phyloP scores from a whole-genome alignment of 2,797 vertebrate species.

The Sarcoramphus papa region DNA sequence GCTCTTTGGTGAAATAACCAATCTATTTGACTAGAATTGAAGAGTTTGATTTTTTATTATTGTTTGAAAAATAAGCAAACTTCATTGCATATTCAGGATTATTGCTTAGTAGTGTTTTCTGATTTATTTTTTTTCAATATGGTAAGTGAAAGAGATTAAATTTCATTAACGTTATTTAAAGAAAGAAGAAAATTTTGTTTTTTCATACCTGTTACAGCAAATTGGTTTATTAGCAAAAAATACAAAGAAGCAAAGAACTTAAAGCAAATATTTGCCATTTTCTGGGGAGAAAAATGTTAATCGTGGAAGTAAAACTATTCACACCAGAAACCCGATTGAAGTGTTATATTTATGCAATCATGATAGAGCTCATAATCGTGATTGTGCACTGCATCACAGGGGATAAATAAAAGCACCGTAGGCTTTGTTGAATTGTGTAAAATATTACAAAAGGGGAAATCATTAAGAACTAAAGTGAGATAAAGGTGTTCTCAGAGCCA shows the following conservation, averaged over 20 bases:
- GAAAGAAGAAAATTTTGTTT: neutral
- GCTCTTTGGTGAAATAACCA: neutral
- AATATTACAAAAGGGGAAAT: neutral
- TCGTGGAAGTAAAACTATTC: neutral
- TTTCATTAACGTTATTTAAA: neutral
- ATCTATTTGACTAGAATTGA: neutral
- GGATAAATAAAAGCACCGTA: neutral
- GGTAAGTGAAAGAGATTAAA: neutral
- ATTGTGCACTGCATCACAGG: neutral
- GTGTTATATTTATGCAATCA: neutral
- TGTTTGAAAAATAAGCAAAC: neutral
- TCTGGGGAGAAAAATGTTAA: neutral
- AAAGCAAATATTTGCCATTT: neutral
- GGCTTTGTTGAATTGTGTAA: neutral
- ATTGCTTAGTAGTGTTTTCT: neutral
- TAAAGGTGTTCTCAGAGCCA: neutral
- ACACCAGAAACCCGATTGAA: neutral
- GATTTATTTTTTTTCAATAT: neutral
- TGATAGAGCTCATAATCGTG: neutral
- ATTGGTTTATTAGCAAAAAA: neutral
- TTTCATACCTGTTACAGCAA: neutral
- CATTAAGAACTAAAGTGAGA: neutral
- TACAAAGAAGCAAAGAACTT: neutral
- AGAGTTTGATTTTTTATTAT: neutral
- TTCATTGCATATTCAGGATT: neutral